A percentile compares a stretch with the other conserved stretches of the same genome.
phyloP scores from a whole-genome alignment of 2,888 invertebrate genomes.

The Drosophila hamatofila region DNA sequence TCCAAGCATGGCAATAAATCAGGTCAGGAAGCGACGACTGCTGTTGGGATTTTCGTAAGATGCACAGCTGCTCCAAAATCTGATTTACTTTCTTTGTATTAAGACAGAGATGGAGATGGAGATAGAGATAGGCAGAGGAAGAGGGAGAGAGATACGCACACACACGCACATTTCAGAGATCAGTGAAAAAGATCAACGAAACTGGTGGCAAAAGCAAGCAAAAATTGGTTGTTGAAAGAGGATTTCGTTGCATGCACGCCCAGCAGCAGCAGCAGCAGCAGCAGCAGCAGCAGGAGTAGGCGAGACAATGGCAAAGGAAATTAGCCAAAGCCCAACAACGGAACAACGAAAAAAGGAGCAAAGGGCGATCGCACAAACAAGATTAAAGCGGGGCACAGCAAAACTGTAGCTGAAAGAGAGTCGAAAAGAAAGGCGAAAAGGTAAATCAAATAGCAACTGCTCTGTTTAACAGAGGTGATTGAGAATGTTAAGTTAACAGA shows the following conservation, averaged over 20 bases:
- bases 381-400: conserved; percentile 57
- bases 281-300: conserved; percentile 16
- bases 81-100: conserved; percentile 78
- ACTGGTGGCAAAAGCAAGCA: conserved; percentile 64
- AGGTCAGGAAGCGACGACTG: conserved; percentile 38
- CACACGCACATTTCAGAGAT: conserved; percentile 37
- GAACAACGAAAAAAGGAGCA: conserved; percentile 36
- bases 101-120: not conserved
- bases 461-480: conserved; percentile 15
- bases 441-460: conserved; percentile 33
- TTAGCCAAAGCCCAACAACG: conserved; percentile 70
- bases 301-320: conserved; percentile 68
- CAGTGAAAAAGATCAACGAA: conserved; percentile 65
- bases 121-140: not conserved
- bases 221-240: conserved; percentile 49
- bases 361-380: conserved; percentile 78
- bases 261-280: conserved; percentile 14
- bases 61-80: conserved; percentile 77
- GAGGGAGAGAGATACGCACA: no score
- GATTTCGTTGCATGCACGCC: conserved; percentile 36
- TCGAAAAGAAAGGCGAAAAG: conserved; percentile 24
- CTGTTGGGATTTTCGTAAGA: conserved; percentile 29
- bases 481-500: conserved; percentile 19
- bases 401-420: conserved; percentile 8
- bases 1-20: conserved; percentile 53